Conservation (phyloP, 2,113 vertebrate species). For the Psophia crepitans region DNA sequence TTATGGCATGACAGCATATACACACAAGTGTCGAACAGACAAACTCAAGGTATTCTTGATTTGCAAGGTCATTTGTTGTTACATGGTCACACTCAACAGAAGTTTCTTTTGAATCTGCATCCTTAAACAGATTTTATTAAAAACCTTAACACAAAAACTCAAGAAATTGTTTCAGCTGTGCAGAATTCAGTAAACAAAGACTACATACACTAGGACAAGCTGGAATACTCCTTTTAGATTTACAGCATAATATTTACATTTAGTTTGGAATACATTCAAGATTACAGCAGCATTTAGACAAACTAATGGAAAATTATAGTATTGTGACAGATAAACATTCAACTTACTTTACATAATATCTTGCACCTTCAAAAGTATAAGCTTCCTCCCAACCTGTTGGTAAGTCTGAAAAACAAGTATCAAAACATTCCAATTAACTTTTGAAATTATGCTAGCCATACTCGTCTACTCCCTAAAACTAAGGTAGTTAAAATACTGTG, state of each 20-base stretch:
- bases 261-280: neutral
- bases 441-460: neutral
- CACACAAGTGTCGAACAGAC: neutral
- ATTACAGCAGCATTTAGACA: neutral
- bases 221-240: neutral
- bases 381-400: constrained; percentile 98
- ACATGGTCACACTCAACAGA: neutral
- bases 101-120: neutral
- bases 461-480: neutral
- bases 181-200: neutral
- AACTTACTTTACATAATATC: constrained; percentile 98
- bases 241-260: neutral
- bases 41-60: neutral
- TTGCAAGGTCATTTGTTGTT: neutral
- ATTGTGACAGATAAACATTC: neutral
- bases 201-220: neutral
- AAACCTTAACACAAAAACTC: neutral
- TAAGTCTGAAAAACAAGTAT: constrained; percentile 82
- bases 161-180: neutral
- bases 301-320: neutral
- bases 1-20: neutral
- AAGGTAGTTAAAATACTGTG: neutral
- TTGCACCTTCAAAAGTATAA: constrained; percentile 95
- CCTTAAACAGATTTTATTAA: neutral
- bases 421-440: constrained; percentile 44